Evolutionary conservation across 2,797 vertebrate genomes (phyloP).

Genomic region (Emys orbicularis): DNA sequence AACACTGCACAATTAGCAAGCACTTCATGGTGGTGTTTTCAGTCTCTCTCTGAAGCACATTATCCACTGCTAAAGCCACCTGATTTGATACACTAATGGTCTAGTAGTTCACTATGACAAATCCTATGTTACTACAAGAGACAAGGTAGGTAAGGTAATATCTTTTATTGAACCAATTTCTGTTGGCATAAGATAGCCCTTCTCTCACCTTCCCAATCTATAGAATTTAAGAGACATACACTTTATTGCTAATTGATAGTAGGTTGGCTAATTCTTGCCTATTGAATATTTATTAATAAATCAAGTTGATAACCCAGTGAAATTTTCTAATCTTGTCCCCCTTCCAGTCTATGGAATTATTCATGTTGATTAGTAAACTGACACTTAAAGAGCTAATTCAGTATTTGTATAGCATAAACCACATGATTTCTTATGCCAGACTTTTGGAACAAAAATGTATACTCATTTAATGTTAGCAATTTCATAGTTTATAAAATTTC

Average conservation of each 20-base stretch:
- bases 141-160: neutral
- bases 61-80: neutral
- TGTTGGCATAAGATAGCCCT: neutral
- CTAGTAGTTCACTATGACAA: neutral
- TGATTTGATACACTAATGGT: neutral
- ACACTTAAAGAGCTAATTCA: neutral
- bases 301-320: neutral
- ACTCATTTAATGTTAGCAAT: neutral
- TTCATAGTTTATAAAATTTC: neutral
- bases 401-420: neutral
- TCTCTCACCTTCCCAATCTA: neutral
- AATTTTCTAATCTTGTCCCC: neutral
- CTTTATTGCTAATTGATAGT: neutral
- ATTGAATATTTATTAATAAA: neutral
- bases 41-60: neutral
- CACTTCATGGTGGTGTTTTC: neutral
- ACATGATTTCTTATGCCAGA: neutral
- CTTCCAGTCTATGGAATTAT: neutral
- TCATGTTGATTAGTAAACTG: neutral
- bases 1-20: neutral
- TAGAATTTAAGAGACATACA: rapidly evolving
- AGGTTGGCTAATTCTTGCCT: neutral
- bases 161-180: neutral
- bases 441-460: neutral
- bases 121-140: neutral